Evolutionary conservation across 2,888 invertebrate species (phyloP).

Genomic region (Archaeoteleia sp.): DNA sequence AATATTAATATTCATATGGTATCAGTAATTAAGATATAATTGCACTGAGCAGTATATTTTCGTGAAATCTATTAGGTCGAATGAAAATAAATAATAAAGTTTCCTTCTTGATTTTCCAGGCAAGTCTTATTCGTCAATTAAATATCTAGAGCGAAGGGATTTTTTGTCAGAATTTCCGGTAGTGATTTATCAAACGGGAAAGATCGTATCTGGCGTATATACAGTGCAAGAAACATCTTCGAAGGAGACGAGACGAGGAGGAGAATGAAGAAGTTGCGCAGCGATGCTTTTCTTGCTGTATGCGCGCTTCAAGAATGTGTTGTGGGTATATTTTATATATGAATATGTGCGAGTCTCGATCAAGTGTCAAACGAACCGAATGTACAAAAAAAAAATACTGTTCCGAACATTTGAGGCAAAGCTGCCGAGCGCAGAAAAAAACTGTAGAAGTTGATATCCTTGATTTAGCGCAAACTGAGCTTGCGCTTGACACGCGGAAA

Average conservation of each 20-base stretch:
- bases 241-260: slow-evolving; percentile 36
- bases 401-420: slow-evolving; percentile 54
- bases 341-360: slow-evolving; percentile 59
- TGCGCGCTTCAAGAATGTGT: slow-evolving; percentile 21
- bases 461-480: slow-evolving; percentile 17
- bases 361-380: slow-evolving; percentile 72
- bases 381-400: slow-evolving; percentile 59
- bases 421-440: slow-evolving; percentile 50
- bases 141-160: slow-evolving; percentile 67
- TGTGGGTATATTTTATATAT: slow-evolving; percentile 34
- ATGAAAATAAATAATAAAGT: slow-evolving; percentile 1
- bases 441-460: slow-evolving; percentile 32
- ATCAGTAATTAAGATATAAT: no score
- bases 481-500: slow-evolving; percentile 1
- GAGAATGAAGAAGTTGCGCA: slow-evolving; percentile 39
- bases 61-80: no score
- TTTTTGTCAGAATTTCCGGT: slow-evolving; percentile 73
- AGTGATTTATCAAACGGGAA: slow-evolving; percentile 73
- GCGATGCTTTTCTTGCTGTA: slow-evolving; percentile 26
- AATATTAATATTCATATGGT: no score
- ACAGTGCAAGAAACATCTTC: slow-evolving; percentile 63
- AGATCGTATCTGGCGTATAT: slow-evolving; percentile 67
- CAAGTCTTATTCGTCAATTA: slow-evolving; percentile 62
- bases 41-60: no score
- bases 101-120: slow-evolving; percentile 2